phyloP scores from a whole-genome alignment of 1,140 invertebrate genomes.

The Drosophila asahinai region DNA sequence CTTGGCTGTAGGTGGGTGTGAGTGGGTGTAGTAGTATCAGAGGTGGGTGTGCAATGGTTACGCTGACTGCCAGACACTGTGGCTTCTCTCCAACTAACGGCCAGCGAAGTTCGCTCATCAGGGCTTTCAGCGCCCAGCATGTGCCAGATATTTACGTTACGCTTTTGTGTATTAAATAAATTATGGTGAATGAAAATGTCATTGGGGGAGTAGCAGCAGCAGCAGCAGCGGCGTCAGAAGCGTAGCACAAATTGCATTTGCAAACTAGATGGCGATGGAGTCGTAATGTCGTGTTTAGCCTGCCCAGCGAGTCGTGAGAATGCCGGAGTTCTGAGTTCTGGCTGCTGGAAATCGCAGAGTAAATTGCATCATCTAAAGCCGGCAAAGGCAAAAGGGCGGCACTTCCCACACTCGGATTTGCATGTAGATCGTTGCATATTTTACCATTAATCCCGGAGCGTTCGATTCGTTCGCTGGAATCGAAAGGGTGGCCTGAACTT shows the following conservation, averaged over 20 bases:
- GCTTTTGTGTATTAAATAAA: slow-evolving; percentile 56
- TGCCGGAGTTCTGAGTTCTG: slow-evolving; percentile 12
- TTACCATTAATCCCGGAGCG: slow-evolving; percentile 26
- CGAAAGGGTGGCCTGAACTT: background rate
- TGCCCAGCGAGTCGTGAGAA: slow-evolving; percentile 28
- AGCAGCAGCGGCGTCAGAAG: slow-evolving; percentile 3
- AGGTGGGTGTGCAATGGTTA: background rate
- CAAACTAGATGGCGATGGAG: slow-evolving; percentile 34
- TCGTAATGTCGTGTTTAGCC: slow-evolving; percentile 42
- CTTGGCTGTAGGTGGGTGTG: background rate
- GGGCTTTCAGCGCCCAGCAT: slow-evolving; percentile 40
- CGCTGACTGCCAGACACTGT: slow-evolving; percentile 11
- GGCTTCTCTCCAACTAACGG: slow-evolving; percentile 8
- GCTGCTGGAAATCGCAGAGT: slow-evolving; percentile 20
- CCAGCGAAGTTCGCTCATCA: slow-evolving; percentile 17
- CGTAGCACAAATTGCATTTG: slow-evolving; percentile 66
- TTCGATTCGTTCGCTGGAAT: slow-evolving; percentile 1
- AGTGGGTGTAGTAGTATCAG: background rate
- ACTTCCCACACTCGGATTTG: slow-evolving; percentile 29
- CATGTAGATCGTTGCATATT: slow-evolving; percentile 39
- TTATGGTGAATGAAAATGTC: slow-evolving; percentile 40
- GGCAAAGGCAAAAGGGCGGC: slow-evolving; percentile 4
- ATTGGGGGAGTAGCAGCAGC: background rate
- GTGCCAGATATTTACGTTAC: slow-evolving; percentile 41
- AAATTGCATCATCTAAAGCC: slow-evolving; percentile 45